A percentile compares a stretch with the other conserved stretches of the same genome.
Evolutionary conservation across 2,797 vertebrate genomes (phyloP).

Genomic region (Borostomias antarcticus): DNA sequence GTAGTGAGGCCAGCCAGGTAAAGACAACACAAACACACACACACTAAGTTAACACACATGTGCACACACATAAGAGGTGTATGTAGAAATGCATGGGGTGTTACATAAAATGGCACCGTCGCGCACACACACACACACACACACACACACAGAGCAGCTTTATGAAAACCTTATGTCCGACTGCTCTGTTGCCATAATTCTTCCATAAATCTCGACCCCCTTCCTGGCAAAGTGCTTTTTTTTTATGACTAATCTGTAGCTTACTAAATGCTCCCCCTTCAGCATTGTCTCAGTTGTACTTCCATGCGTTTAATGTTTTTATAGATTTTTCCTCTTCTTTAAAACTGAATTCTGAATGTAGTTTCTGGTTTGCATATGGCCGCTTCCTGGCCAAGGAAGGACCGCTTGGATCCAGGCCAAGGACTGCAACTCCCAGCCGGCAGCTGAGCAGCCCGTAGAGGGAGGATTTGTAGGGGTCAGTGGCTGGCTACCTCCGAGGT

Average conservation of each 20-base stretch:
- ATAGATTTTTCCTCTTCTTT: conserved; percentile 35
- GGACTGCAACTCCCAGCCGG: conserved; percentile 46
- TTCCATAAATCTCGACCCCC: conserved; percentile 55
- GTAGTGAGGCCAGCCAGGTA: conserved; percentile 58
- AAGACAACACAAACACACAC: conserved; percentile 21
- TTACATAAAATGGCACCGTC: conserved; percentile 44
- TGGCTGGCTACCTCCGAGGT: conserved; percentile 41
- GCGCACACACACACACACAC: conserved; percentile 20
- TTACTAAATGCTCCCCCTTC: conserved; percentile 49
- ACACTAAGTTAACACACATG: background rate
- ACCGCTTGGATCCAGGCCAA: conserved; percentile 56
- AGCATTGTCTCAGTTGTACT: conserved; percentile 47
- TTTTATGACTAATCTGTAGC: conserved; percentile 68
- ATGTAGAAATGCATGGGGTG: conserved; percentile 7
- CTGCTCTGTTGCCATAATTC: conserved; percentile 44
- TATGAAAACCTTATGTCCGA: conserved; percentile 67
- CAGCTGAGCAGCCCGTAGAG: conserved; percentile 46
- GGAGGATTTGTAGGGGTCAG: conserved; percentile 49
- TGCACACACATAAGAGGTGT: background rate
- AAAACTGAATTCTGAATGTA: conserved; percentile 31
- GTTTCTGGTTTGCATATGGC: conserved; percentile 56
- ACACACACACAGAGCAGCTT: conserved; percentile 33
- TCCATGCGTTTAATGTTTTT: conserved; percentile 59
- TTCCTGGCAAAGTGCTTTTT: conserved; percentile 57
- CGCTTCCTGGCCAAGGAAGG: conserved; percentile 41